Conservation (phyloP, 2,113 vertebrate genomes). For the Glareola pratincola region DNA sequence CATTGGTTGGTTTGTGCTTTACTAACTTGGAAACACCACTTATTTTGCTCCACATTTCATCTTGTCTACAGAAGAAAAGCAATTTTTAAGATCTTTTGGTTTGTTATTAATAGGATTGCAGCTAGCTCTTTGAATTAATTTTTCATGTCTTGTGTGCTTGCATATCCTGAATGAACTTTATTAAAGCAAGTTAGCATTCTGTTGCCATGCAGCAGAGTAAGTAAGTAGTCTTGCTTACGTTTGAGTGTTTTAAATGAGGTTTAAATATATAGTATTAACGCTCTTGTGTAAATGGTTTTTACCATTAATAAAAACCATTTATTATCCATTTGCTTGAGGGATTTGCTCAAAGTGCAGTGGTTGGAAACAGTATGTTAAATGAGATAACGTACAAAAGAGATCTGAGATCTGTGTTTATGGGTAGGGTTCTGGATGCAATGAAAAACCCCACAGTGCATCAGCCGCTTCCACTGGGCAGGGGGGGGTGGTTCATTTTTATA, state of each 20-base stretch:
- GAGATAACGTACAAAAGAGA: neutral
- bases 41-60: neutral
- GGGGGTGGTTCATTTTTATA: neutral
- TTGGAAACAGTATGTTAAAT: neutral
- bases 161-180: neutral
- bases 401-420: neutral
- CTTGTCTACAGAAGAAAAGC: neutral
- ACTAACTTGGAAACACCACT: neutral
- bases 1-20: neutral
- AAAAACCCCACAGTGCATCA: neutral
- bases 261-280: neutral
- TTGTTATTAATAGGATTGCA: neutral
- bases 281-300: neutral
- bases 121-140: neutral
- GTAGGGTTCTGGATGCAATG: neutral
- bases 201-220: neutral
- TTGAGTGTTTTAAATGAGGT: neutral
- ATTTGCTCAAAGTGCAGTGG: neutral
- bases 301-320: neutral
- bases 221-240: neutral
- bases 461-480: neutral
- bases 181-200: neutral
- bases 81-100: neutral
- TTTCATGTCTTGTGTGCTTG: neutral
- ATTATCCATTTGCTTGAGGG: conserved; percentile 8